Evolutionary conservation across 1,140 invertebrate genomes (phyloP), one percentile per base, ranked within the genome.

Genomic region (Trichonephila clavata): DNA sequence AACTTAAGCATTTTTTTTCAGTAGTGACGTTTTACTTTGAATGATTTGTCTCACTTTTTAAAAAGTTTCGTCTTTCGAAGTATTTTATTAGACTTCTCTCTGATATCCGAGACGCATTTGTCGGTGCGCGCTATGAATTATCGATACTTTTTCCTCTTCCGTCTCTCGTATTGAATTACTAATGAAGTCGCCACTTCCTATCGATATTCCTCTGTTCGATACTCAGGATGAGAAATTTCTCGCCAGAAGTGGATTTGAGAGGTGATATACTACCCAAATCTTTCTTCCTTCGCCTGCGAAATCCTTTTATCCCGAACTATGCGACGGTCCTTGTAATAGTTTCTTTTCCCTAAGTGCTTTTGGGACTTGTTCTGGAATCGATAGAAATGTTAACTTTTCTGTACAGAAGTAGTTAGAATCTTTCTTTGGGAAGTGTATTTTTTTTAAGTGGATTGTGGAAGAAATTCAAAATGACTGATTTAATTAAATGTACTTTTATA

Each of bases 171-270:
- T 71, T 63, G 65, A 71, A 89, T 89, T 89, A 60, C 86, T 89
- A 89, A 89, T 89, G 86, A 89, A 89, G 86, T 89, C 86, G 63
- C 71, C 71, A 77, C 71, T 39, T 61, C 57, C 59, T 71, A 71
- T 89, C 65, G 86, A 89, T 68, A 89, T 71, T 43, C 50, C 39
- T 32, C 6, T 71, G 20, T 50, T 71, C 86, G 65, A 89, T 89
- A 71, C 10, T 60, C 50, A n/a, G 65, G 71, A 77, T 39, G 71
- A 77, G 32, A 63, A 63, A 63, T 63, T 20, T 63, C 61, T 21
- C 21, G 61, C 7, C 50, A 50, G 50, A 50, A 50, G 65, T n/a
- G 27, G 24, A 32, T 14, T 16, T 27, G 32, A 77, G 71, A 27
- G 27, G 71, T 39, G 71, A 77, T 77, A 77, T 39, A 77, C 71